Evolutionary conservation across 2,797 vertebrate genomes (phyloP), one percentile per base, ranked within the genome.

Genomic region (Florisuga fusca): DNA sequence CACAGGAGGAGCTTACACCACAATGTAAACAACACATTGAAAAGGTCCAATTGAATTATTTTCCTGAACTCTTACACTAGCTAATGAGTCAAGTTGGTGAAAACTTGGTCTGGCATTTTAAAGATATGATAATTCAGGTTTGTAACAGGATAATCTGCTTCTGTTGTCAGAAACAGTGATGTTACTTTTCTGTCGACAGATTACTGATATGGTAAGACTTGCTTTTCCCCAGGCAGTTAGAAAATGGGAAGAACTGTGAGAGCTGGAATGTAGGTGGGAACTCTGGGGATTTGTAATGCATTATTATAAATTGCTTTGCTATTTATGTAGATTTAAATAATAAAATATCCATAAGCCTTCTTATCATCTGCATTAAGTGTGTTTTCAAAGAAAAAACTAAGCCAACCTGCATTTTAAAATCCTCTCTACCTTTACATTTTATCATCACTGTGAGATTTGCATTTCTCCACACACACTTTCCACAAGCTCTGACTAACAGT

Each of bases 281-380:
- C 61, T 94, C 81, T 25, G 68, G 90, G 72, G 84, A 93, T 90
- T 96, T 94, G 57, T 87, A 90, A 87, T 88, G 79, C 69, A 33
- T 85, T 94, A 68, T 91, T 83, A 86, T 81, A 93, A 93, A 93
- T 85, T 87, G 67, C 64, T 92, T 91, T 87, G 43, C 84, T 91
- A 89, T 94, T 94, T 95, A 88, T 86, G 84, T 81, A 83, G 64
- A 94, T 92, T 91, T 89, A 87, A 94, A 89, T 89, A 96, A 93
- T 91, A 80, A 80, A 92, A 93, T 86, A 54, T 67, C 64, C 73
- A 87, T 62, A 95, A 91, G 69, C 69, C 62, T 74, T 80, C 87
- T 95, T 87, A 95, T 87, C 62, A 75, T 15, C 62, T 53, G 50
- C 69, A 75, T 81, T 91, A 92, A 91, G 72, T 63, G 45, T 38